phyloP scores from a whole-genome alignment of 2,797 vertebrate genomes.

The Amblyraja radiata region DNA sequence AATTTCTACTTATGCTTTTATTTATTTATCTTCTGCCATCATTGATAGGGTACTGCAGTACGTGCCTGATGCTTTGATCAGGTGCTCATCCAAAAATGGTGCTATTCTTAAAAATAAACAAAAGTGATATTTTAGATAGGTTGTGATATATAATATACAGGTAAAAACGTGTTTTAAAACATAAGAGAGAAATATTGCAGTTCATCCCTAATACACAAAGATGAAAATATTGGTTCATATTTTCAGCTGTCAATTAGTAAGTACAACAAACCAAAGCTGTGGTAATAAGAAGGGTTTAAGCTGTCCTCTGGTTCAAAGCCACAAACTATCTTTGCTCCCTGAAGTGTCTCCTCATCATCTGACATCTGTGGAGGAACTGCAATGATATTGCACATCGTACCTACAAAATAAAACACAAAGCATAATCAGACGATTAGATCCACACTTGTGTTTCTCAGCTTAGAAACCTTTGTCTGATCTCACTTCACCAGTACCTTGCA shows the following conservation, averaged over 20 bases:
- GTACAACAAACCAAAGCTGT: conserved; percentile 74
- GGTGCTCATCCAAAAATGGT: neutral
- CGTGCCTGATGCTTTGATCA: neutral
- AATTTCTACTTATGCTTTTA: neutral
- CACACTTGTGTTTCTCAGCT: neutral
- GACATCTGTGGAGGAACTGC: conserved; percentile 64
- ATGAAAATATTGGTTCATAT: neutral
- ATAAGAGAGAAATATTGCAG: neutral
- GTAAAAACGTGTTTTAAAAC: neutral
- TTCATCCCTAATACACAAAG: neutral
- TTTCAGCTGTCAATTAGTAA: neutral
- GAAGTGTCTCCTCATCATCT: conserved; percentile 55
- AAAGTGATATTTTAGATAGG: neutral
- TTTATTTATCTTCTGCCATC: neutral
- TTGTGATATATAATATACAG: neutral
- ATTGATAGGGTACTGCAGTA: neutral
- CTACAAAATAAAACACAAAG: conserved; percentile 51
- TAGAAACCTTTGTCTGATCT: no score
- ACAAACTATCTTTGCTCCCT: conserved; percentile 73
- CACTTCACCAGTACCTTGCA: no score
- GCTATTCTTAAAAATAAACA: neutral
- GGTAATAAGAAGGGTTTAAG: conserved; percentile 79
- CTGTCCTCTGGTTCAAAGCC: conserved; percentile 65
- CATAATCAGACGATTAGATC: neutral
- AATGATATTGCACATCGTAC: conserved; percentile 79